Base-by-base conservation (phyloP, 2,113 vertebrate species). In the Rhinoderma darwinii region DNA sequence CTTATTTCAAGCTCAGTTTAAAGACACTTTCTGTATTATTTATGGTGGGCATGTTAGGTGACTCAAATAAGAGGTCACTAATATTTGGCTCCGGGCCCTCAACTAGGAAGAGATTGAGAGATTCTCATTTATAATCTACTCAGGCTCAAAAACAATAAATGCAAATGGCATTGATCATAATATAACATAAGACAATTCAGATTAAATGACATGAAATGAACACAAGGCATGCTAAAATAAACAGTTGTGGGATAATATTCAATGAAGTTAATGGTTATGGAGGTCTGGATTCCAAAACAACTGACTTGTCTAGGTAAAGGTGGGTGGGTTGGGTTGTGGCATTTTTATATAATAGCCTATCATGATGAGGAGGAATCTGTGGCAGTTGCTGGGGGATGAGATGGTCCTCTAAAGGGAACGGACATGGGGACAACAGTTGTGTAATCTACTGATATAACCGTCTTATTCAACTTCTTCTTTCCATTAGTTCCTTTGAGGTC, bases 391-490 rank as follows among this genome's bases (percentile, higher is more conserved):
- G n/a, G n/a, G 22, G 43, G 63, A 35, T 47, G n/a, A 66, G 43
- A 83, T 68, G 61, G 22, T 47, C 44, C 18, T 22, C 12, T 70
- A n/a, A 50, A 66, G 25, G 27, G 43, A 83, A 72, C 39, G 32
- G 50, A 4, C 25, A 41, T 41, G 4, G 80, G 80, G 27, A 25
- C 43, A 27, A 84, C 25, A 25, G 89, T 86, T 0, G 88, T 90
- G 76, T 93, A 91, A 44, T 94, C 91, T 0, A 88, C 84, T 2
- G 89, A 15, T 37, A 83, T 9, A 20, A 32, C 86, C 83, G 86
- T 75, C 50, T 51, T 73, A 39, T 63, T 41, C 37, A 68, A 20
- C 35, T 39, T 84, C 82, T 84, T 56, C 20, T 30, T 44, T 6
- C 8, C 76, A 37, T 84, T 89, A 66, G 4, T 88, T 81, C 76